Conservation (phyloP, 2,888 invertebrate species). For the Drepanosiphum platanoidis region DNA sequence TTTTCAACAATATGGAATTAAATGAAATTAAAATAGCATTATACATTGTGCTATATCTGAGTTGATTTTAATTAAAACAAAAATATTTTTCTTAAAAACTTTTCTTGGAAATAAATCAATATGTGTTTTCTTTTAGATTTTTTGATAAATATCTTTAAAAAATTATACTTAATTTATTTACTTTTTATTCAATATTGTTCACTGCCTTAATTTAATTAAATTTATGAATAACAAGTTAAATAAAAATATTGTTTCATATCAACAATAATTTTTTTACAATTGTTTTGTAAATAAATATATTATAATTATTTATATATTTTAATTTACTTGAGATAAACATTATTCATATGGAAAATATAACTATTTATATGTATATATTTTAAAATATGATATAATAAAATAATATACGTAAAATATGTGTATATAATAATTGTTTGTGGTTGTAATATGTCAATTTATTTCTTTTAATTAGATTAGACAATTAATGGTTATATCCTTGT, state of each 20-base stretch:
- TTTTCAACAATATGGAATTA: too few species aligned
- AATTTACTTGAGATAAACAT: neutral
- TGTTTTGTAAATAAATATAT: neutral
- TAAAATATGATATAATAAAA: too few species aligned
- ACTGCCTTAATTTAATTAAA: neutral
- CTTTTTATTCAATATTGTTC: neutral
- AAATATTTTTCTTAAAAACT: too few species aligned
- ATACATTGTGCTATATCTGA: too few species aligned
- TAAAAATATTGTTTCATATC: neutral
- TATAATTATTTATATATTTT: neutral
- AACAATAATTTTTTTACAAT: neutral
- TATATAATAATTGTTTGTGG: neutral
- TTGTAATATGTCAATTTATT: neutral
- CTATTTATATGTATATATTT: too few species aligned
- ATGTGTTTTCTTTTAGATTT: neutral
- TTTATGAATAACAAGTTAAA: neutral
- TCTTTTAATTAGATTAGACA: neutral
- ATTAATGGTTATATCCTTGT: neutral
- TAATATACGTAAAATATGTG: too few species aligned
- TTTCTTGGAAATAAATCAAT: neutral
- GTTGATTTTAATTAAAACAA: neutral
- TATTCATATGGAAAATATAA: too few species aligned
- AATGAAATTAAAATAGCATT: too few species aligned
- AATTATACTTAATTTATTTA: neutral
- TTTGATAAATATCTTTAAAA: neutral